Base-by-base conservation (phyloP, 92 coral and sea anemone species). In the Desmophyllum pertusum region DNA sequence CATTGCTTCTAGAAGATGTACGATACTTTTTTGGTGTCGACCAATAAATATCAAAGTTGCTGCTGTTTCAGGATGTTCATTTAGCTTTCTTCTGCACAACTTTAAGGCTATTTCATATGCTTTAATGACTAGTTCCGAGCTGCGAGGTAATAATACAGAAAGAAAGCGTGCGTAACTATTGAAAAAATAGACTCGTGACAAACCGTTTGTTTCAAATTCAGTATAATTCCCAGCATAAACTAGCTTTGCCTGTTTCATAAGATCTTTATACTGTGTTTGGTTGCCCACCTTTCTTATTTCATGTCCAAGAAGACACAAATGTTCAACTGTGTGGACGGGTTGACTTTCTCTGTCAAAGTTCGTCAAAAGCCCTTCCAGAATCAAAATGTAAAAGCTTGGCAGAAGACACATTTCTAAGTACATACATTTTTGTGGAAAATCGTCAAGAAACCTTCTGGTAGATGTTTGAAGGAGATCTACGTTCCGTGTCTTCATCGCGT, bases 391-490 rank as follows among this genome's bases (percentile, higher is more conserved):
- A 13, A 52, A 61, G n/a, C 63, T 73, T 2, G 82, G 90, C 29
- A 72, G 66, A 66, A 87, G 68, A 19, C 90, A 86, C 90, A 46
- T 64, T 62, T 86, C 80, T 23, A 80, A 35, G n/a, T 80, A 86
- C 76, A 67, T 80, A 6, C 84, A 80, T 37, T 80, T 68, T 80
- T 81, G 85, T 8, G 85, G 77, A 25, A 81, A 70, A 6, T 70
- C 36, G 30, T 51, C 42, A 48, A 70, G 46, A 40, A 81, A 50
- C 27, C 2, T 53, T 25, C 52, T 35, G 2, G 83, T 31, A 4
- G 73, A 30, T 8, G 6, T 5, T 65, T 79, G 61, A n/a, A 65
- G 67, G 3, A 45, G 23, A 48, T 48, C 63, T 9, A 67, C 41
- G 55, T 36, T 43, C 7, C 52, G 61, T 39, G 37, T 38, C 33